Percentiles rank a stretch among this genome's conserved stretches.
phyloP scores from a whole-genome alignment of 2,888 invertebrate species.

The Chrysolina oricalcia region DNA sequence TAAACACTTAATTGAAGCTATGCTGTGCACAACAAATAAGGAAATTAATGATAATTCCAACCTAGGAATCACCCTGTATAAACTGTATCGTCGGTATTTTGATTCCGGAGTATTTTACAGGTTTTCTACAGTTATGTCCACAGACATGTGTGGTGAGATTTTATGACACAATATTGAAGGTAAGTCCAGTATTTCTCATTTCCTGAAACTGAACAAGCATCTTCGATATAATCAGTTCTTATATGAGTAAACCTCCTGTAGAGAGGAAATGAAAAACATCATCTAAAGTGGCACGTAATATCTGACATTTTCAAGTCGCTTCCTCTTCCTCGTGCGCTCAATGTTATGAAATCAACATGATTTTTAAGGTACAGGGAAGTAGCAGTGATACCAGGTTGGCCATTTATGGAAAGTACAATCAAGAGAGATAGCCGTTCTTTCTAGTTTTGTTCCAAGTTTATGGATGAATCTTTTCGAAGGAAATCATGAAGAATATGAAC shows the following conservation, averaged over 20 bases:
- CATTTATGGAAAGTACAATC: not conserved
- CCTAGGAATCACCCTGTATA: too few relatives aligned
- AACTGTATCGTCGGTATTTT: too few relatives aligned
- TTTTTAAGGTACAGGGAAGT: not conserved
- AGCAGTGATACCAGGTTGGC: not conserved
- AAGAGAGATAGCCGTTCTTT: not conserved
- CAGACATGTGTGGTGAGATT: too few relatives aligned
- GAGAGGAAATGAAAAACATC: not conserved
- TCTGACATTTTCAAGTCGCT: not conserved
- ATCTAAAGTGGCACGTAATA: not conserved
- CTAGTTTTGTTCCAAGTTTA: not conserved
- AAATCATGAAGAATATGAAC: not conserved
- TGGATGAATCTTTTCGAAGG: not conserved
- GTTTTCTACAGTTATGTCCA: too few relatives aligned
- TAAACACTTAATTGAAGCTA: too few relatives aligned
- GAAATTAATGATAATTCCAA: too few relatives aligned
- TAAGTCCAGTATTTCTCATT: too few relatives aligned
- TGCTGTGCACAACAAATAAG: too few relatives aligned
- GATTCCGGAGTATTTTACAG: too few relatives aligned
- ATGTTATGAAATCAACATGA: conserved; percentile 4
- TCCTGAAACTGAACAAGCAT: too few relatives aligned
- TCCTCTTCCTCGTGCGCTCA: conserved; percentile 2
- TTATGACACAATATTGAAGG: too few relatives aligned
- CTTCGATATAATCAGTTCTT: not conserved
- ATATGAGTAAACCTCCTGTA: not conserved